Conservation (phyloP, 2,888 invertebrate species). For the Drosophila colorata region DNA sequence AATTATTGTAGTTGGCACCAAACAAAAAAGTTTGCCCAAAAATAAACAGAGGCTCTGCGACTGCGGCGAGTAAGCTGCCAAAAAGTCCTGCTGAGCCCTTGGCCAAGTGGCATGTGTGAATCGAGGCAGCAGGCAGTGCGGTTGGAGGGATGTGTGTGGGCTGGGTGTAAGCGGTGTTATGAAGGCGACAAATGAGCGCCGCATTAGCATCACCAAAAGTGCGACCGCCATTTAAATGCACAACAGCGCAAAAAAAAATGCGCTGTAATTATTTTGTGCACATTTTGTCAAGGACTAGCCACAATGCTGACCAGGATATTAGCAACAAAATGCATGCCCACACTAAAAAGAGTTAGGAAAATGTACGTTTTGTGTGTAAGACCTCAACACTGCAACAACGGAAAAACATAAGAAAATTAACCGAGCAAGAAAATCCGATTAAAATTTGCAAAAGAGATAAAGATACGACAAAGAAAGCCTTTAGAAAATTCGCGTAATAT, state of each 20-base stretch:
- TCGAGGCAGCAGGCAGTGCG: slow-evolving; percentile 10
- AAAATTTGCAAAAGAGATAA: slow-evolving; percentile 17
- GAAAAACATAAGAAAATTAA: slow-evolving; percentile 12
- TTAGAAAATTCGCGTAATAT: background rate
- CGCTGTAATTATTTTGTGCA: slow-evolving; percentile 50
- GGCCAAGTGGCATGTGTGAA: slow-evolving; percentile 53
- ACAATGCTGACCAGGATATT: slow-evolving; percentile 25
- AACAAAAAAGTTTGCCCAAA: slow-evolving; percentile 58
- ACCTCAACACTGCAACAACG: slow-evolving; percentile 1
- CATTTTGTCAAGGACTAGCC: slow-evolving; percentile 56
- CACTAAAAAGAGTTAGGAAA: slow-evolving; percentile 5
- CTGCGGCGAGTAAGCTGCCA: slow-evolving; percentile 61
- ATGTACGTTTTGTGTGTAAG: too few relatives aligned
- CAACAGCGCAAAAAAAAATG: slow-evolving; percentile 26
- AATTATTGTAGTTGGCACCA: slow-evolving; percentile 68
- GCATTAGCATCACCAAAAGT: slow-evolving; percentile 65
- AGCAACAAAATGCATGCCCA: slow-evolving; percentile 27
- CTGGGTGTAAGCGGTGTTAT: slow-evolving; percentile 10
- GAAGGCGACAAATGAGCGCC: slow-evolving; percentile 63
- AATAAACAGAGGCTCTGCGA: slow-evolving; percentile 39
- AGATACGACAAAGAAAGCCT: background rate
- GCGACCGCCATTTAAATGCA: slow-evolving; percentile 55
- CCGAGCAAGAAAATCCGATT: slow-evolving; percentile 38
- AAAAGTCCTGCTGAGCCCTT: slow-evolving; percentile 62
- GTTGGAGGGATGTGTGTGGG: background rate